phyloP scores from a whole-genome alignment of 2,113 vertebrate species.

The Silurus meridionalis region DNA sequence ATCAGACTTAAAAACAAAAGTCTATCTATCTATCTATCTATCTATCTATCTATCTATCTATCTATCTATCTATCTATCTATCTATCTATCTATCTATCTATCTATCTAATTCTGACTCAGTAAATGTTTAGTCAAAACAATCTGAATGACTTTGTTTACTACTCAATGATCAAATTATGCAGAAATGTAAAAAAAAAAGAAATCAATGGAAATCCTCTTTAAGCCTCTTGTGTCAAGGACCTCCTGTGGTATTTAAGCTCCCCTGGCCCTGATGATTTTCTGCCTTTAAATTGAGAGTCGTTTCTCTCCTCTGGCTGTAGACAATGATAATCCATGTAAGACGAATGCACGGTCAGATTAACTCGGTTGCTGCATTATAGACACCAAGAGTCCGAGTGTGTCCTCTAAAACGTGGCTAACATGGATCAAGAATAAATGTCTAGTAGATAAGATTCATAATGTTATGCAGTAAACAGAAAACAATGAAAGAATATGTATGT shows the following conservation, averaged over 20 bases:
- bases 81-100: too few relatives aligned
- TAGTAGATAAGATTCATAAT: neutral
- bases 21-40: too few relatives aligned
- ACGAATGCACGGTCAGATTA: conserved; percentile 34
- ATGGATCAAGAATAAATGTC: conserved; percentile 1
- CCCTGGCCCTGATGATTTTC: conserved; percentile 33
- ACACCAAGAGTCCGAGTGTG: conserved; percentile 20
- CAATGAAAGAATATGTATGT: neutral
- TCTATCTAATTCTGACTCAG: neutral
- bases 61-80: too few relatives aligned
- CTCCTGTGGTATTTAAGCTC: conserved; percentile 50
- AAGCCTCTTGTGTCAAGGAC: conserved; percentile 49
- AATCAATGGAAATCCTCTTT: conserved; percentile 14
- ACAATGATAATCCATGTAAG: conserved; percentile 30
- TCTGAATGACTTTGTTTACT: neutral
- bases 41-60: too few relatives aligned
- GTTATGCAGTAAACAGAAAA: conserved; percentile 1
- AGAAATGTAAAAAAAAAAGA: neutral
- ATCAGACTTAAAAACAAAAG: too few relatives aligned
- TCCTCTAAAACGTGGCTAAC: neutral
- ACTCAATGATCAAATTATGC: neutral
- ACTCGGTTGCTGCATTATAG: conserved; percentile 16
- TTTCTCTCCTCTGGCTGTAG: conserved; percentile 22
- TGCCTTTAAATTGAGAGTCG: conserved; percentile 31
- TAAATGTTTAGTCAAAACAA: neutral